Conservation (phyloP, 1,140 invertebrate genomes). For the Tyrophagus putrescentiae region DNA sequence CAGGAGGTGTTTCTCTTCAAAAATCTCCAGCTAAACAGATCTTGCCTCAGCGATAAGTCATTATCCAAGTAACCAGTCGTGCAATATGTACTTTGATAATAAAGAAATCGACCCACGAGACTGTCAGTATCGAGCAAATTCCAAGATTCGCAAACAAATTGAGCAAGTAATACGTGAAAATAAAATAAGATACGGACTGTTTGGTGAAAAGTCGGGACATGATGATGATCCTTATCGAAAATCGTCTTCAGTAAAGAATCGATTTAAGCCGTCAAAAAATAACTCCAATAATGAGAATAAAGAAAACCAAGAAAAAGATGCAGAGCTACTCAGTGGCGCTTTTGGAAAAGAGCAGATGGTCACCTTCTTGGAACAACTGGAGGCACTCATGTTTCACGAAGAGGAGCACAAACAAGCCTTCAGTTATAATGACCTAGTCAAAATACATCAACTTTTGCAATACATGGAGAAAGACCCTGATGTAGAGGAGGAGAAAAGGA, state of each 20-base stretch:
- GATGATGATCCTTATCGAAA: neutral
- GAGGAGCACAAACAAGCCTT: constrained; percentile 16
- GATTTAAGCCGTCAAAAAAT: neutral
- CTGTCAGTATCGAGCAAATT: neutral
- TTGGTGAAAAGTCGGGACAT: neutral
- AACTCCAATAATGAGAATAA: neutral
- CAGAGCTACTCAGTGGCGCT: no score
- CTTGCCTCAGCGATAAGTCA: no score
- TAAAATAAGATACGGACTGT: neutral
- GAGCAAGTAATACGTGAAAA: neutral
- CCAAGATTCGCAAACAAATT: constrained; percentile 13
- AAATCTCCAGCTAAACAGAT: no score
- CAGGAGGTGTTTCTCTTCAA: no score
- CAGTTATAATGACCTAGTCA: neutral
- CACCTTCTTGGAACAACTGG: neutral
- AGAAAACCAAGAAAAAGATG: neutral
- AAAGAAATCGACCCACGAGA: constrained; percentile 10
- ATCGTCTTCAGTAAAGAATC: neutral
- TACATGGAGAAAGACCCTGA: neutral
- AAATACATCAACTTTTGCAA: constrained; percentile 12
- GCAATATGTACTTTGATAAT: no score
- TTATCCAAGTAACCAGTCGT: no score
- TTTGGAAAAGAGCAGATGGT: no score
- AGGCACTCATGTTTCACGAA: no score
- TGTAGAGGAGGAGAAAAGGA: neutral